Base-by-base conservation (phyloP, 2,888 invertebrate species). In the Acleris emargana region DNA sequence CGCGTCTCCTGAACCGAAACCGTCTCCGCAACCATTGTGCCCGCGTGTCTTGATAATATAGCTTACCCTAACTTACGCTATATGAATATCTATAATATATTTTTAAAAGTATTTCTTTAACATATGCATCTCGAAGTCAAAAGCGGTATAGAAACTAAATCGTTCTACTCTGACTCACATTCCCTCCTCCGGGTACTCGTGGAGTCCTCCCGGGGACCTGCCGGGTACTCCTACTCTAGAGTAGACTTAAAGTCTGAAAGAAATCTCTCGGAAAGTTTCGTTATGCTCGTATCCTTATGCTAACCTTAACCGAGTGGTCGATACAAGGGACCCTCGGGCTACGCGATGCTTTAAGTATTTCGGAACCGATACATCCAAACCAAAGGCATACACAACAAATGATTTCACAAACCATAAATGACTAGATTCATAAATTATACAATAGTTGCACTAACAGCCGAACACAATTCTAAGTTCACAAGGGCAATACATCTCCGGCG, bases 111-210 rank as follows among this genome's bases (percentile, higher is more conserved):
- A 67, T 67, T 68, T 64, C 67, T 71, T 69, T 72, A 72, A 79
- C 78, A 75, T 77, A 79, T 74, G 86, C 84, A 80, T 77, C 74
- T 69, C 74, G 85, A 83, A 79, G 72, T 86, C 88, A 86, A 85
- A 90, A 90, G 91, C 89, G 82, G 85, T 80, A 72, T 80, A 82
- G 78, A 85, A 84, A 82, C 76, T 77, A 77, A 80, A 79, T 78
- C 75, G 78, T 86, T 84, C 82, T 81, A 79, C 83, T 80, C 72
- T 91, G 91, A 90, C 89, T 89, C 90, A 91, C 90, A 89, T 91
- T 91, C 32, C 32, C 32, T 32, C 32, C 32, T 32, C 32, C 11
- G 32, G 13, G 32, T 32, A 5, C 32, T 11, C 32, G 2, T 13
- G 11, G 32, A 3, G 28, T 28, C 5, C 28, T 28, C 28, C n/a